These are phyloP conservation scores for Forbesichthys agassizii DNA, from an alignment of 2,113 vertebrate species.

Conservation along the genomic window DNA sequence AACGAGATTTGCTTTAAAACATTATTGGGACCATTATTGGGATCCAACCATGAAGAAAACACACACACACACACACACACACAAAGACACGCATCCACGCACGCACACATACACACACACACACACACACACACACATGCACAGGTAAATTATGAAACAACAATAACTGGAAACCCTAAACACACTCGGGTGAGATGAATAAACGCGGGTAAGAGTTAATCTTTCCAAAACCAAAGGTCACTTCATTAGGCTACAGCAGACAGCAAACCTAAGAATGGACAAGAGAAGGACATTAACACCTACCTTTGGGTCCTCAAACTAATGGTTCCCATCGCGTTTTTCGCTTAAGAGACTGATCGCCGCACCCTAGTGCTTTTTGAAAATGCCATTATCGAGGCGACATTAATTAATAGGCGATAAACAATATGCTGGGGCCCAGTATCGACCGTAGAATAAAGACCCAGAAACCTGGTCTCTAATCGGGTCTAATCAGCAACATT, in stretches of 20 bases:
- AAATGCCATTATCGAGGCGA: neutral
- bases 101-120: too few relatives aligned
- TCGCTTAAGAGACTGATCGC: neutral
- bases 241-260: neutral
- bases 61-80: neutral
- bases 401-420: neutral
- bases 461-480: too few relatives aligned
- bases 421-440: too few relatives aligned
- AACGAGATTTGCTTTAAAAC: neutral
- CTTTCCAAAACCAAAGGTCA: neutral
- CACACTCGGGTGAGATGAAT: neutral
- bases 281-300: conserved; percentile 12
- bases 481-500: too few relatives aligned
- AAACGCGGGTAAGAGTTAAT: neutral
- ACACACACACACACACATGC: neutral
- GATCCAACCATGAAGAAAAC: neutral
- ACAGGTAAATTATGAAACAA: too few relatives aligned
- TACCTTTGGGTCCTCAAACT: neutral
- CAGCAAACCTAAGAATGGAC: neutral
- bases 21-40: conserved; percentile 1
- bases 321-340: neutral
- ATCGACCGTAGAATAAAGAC: too few relatives aligned
- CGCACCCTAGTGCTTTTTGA: neutral
- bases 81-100: too few relatives aligned
- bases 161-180: neutral